These are phyloP conservation scores for Saccopteryx bilineata DNA, from an alignment of 2,113 vertebrate species.

Conservation along the genomic window DNA sequence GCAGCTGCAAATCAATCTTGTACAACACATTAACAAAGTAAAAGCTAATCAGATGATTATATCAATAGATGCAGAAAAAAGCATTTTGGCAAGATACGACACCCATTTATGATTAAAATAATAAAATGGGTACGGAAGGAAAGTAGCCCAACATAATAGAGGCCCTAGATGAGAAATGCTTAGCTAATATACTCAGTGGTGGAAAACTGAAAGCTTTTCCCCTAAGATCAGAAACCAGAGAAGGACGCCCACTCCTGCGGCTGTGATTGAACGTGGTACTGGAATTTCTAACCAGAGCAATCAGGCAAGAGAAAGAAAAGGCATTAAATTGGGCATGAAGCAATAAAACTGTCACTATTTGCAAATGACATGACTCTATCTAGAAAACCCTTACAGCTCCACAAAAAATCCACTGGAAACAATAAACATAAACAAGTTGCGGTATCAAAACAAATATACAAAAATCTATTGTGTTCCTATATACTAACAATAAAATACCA, in stretches of 20 bases:
- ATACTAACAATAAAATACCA: not conserved
- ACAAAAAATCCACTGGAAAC: not conserved
- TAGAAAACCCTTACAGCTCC: not conserved
- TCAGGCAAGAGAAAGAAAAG: not conserved
- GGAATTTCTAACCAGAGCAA: not conserved
- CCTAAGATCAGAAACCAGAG: not conserved
- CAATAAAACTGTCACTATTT: not conserved
- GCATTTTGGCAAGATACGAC: not conserved
- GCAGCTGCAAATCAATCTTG: not conserved
- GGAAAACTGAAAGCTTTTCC: not conserved
- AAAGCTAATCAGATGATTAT: not conserved
- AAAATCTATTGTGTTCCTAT: not conserved
- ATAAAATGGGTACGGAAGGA: not conserved
- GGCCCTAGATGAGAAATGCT: not conserved
- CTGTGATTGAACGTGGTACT: not conserved
- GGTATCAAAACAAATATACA: not conserved
- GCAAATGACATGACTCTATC: not conserved
- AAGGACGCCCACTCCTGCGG: not conserved
- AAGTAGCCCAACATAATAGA: not conserved
- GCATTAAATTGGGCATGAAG: not conserved
- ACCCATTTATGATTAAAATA: not conserved
- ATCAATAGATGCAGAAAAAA: not conserved
- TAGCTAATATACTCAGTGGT: not conserved
- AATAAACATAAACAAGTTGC: not conserved
- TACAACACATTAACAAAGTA: not conserved